phyloP scores from a whole-genome alignment of 1,140 invertebrate species.

The Anoplophora glabripennis region DNA sequence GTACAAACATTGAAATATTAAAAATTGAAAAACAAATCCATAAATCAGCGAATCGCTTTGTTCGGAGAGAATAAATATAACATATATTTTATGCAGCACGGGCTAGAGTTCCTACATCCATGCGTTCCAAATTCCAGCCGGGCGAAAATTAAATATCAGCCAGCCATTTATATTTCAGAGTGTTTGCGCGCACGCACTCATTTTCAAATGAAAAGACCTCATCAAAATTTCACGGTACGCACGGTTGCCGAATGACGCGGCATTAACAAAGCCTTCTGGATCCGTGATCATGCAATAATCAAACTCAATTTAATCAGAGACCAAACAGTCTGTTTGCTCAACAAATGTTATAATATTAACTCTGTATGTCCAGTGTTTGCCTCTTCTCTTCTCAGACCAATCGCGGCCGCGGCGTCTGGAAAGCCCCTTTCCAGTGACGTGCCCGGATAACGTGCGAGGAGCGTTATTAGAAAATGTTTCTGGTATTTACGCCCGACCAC shows the following conservation, averaged over 20 bases:
- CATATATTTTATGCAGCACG: no score
- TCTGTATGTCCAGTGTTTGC: conserved; percentile 36
- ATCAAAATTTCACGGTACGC: conserved; percentile 7
- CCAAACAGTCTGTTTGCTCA: conserved; percentile 33
- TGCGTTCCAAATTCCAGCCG: no score
- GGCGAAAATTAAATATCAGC: no score
- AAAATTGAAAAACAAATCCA: no score
- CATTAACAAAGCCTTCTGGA: conserved; percentile 8
- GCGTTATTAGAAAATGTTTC: no score
- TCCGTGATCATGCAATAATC: conserved; percentile 31
- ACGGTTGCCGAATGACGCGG: conserved; percentile 10
- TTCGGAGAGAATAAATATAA: no score
- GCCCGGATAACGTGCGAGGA: no score
- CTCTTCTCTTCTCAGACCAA: not conserved
- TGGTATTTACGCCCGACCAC: no score
- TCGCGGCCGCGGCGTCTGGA: not conserved
- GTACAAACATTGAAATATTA: no score
- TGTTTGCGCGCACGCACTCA: conserved; percentile 1
- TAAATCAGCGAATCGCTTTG: no score
- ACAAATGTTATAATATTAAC: conserved; percentile 38
- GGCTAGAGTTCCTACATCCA: no score
- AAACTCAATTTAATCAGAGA: conserved; percentile 35
- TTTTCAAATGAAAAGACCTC: conserved; percentile 14
- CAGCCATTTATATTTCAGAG: conserved; percentile 1
- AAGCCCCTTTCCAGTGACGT: not conserved